Conservation (phyloP, 2,113 vertebrate genomes). For the Pica pica region DNA sequence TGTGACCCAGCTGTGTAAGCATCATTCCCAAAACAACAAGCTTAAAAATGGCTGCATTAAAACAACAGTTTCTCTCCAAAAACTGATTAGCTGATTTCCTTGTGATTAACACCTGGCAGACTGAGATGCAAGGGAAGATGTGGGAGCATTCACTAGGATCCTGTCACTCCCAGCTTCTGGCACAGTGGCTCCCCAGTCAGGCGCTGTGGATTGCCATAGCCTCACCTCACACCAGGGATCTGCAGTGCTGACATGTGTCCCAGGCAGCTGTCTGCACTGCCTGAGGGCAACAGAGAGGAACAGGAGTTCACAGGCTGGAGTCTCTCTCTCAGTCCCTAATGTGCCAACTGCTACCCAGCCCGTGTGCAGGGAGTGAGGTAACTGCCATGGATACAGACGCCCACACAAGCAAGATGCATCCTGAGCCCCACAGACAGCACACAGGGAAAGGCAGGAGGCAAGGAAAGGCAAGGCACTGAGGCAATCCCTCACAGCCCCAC, state of each 20-base stretch:
- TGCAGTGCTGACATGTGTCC: not conserved
- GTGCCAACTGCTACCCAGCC: rapidly evolving
- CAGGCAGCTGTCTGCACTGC: not conserved
- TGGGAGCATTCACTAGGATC: not conserved
- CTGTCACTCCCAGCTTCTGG: not conserved
- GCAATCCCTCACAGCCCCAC: not conserved
- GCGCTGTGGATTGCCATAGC: rapidly evolving
- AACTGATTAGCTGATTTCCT: not conserved
- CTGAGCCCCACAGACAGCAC: not conserved
- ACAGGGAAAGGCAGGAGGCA: not conserved
- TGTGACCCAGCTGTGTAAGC: not conserved
- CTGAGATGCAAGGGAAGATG: not conserved
- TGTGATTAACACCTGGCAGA: not conserved
- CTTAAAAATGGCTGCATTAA: not conserved
- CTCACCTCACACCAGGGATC: not conserved
- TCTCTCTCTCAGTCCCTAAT: not conserved
- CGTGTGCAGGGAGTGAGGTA: rapidly evolving
- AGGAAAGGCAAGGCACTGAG: not conserved
- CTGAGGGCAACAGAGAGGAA: not conserved
- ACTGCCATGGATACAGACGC: not conserved
- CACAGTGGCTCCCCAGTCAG: not conserved
- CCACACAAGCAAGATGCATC: not conserved
- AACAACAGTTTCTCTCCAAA: not conserved
- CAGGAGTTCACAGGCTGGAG: not conserved
- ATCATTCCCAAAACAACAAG: not conserved